These are phyloP conservation scores for Diarsia rubi DNA, from an alignment of 2,888 invertebrate species.

Conservation along the genomic window DNA sequence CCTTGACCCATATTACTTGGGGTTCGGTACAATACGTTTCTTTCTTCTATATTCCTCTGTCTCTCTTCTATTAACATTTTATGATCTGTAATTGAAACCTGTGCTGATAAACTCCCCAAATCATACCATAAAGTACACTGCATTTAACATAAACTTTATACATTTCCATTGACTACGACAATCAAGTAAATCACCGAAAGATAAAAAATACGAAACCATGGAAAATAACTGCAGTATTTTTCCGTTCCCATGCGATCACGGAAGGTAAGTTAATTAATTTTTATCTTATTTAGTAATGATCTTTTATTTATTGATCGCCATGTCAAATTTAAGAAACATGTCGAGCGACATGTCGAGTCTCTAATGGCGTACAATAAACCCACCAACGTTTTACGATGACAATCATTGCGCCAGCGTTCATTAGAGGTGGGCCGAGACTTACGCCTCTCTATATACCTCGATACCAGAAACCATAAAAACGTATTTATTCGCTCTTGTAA, in stretches of 20 bases:
- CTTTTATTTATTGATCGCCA: slow-evolving; percentile 55
- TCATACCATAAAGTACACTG: neutral
- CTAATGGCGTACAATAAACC: slow-evolving; percentile 66
- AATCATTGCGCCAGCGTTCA: slow-evolving; percentile 67
- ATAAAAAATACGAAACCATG: neutral
- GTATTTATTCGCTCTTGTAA: slow-evolving; percentile 68
- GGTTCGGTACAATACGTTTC: too few relatives aligned
- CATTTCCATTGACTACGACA: neutral
- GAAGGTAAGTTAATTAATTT: slow-evolving; percentile 46
- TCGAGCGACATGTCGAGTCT: slow-evolving; percentile 57
- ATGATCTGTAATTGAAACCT: neutral
- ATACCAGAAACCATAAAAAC: slow-evolving; percentile 65
- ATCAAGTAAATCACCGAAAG: slow-evolving; percentile 7
- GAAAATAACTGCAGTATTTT: slow-evolving; percentile 3
- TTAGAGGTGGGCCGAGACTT: slow-evolving; percentile 59
- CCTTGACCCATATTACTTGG: too few relatives aligned
- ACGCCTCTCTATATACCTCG: slow-evolving; percentile 28
- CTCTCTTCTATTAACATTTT: too few relatives aligned
- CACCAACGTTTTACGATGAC: slow-evolving; percentile 67
- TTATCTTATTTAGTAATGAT: slow-evolving; percentile 48
- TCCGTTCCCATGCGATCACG: slow-evolving; percentile 21
- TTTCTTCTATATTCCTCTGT: too few relatives aligned
- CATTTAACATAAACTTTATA: neutral
- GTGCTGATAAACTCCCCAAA: neutral
- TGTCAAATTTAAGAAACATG: slow-evolving; percentile 61